Conservation (phyloP, 2,797 vertebrate species). For the Hozukius guyotensis region DNA sequence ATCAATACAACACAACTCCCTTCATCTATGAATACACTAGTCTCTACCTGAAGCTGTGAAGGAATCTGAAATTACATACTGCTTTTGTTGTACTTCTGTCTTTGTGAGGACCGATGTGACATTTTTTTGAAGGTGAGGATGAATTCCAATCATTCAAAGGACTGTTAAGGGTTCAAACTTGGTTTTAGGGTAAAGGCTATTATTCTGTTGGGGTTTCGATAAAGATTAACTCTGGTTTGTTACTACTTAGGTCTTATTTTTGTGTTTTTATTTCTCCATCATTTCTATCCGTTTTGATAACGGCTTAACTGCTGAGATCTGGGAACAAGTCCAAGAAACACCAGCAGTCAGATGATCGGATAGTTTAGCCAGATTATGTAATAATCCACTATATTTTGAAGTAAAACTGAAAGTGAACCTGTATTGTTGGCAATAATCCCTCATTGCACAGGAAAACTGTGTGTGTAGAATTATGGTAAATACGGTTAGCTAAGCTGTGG, state of each 20-base stretch:
- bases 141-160: not conserved
- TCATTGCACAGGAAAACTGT: not conserved
- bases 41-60: conserved; percentile 2
- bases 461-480: not conserved
- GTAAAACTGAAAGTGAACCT: not conserved
- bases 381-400: not conserved
- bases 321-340: not conserved
- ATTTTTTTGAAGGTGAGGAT: not conserved
- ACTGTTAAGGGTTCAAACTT: not conserved
- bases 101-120: conserved; percentile 24
- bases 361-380: not conserved
- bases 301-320: not conserved
- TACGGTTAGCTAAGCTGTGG: not conserved
- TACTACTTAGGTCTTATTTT: not conserved
- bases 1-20: conserved; percentile 4
- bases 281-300: too few relatives aligned
- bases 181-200: not conserved
- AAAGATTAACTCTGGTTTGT: not conserved
- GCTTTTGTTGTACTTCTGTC: conserved; percentile 14
- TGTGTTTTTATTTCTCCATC: not conserved
- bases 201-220: not conserved
- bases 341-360: not conserved
- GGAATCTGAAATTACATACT: not conserved
- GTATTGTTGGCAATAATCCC: not conserved
- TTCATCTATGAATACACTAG: not conserved